Evolutionary conservation across 2,888 invertebrate genomes (phyloP).

Genomic region (Drosophila sordidula): DNA sequence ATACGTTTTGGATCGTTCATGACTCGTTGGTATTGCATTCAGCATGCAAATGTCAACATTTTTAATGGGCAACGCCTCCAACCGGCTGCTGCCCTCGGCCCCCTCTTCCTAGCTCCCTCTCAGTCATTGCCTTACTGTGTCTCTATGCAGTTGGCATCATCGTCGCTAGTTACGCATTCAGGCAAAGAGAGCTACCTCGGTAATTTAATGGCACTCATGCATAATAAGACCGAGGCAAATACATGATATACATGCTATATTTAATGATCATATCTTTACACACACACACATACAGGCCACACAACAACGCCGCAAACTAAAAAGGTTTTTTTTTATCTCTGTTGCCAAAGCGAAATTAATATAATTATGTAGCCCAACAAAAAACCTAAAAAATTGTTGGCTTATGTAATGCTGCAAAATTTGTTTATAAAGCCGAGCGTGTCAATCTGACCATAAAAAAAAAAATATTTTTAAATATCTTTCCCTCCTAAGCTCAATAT

Average conservation of each 20-base stretch:
- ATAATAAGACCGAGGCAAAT: conserved; percentile 56
- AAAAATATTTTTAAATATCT: conserved; percentile 32
- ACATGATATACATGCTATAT: conserved; percentile 67
- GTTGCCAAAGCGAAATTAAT: conserved; percentile 57
- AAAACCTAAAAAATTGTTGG: conserved; percentile 36
- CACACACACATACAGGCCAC: conserved; percentile 1
- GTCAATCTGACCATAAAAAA: conserved; percentile 32
- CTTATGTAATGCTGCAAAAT: conserved; percentile 58
- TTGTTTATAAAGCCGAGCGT: conserved; percentile 49
- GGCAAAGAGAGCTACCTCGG: conserved; percentile 54
- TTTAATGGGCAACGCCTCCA: conserved; percentile 38
- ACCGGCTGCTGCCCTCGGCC: not conserved
- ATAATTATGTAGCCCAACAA: conserved; percentile 55
- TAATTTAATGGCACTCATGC: conserved; percentile 69
- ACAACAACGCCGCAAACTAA: conserved; percentile 42
- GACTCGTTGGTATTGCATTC: conserved; percentile 72
- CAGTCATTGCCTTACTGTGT: not conserved
- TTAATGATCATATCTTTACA: conserved; percentile 66
- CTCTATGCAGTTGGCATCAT: conserved; percentile 34
- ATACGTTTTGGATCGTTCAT: conserved; percentile 59
- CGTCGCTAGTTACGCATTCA: conserved; percentile 56
- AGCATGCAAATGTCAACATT: conserved; percentile 80
- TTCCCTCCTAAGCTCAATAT: conserved; percentile 22
- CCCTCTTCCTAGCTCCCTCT: not conserved
- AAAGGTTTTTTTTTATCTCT: conserved; percentile 36